Percentiles rank a stretch among this genome's conserved stretches.
phyloP scores from a whole-genome alignment of 2,797 vertebrate genomes.

The Muscicapa comitata region DNA sequence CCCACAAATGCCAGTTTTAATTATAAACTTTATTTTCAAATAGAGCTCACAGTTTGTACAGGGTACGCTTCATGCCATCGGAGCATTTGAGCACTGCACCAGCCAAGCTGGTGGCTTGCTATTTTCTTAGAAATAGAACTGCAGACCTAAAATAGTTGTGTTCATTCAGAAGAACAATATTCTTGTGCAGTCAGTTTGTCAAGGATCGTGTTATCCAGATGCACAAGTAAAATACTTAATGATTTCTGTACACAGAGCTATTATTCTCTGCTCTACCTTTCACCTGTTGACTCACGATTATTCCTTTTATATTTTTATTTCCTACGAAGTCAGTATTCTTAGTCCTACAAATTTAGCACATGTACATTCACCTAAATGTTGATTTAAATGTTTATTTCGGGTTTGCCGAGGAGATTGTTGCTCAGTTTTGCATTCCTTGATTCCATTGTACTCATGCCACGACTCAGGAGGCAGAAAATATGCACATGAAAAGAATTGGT shows the following conservation, averaged over 20 bases:
- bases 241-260: neutral
- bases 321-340: neutral
- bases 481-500: neutral
- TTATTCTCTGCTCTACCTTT: neutral
- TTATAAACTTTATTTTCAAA: constrained; percentile 58
- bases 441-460: neutral
- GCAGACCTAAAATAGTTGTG: neutral
- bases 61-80: neutral
- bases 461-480: neutral
- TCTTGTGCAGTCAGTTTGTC: neutral
- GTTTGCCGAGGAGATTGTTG: neutral
- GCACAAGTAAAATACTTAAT: neutral
- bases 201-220: neutral
- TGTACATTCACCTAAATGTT: neutral
- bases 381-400: neutral
- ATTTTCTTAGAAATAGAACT: neutral
- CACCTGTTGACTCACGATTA: neutral
- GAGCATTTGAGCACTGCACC: neutral
- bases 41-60: constrained; percentile 27
- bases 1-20: constrained; percentile 49
- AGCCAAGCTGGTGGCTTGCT: neutral
- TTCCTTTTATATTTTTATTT: neutral
- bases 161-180: neutral
- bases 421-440: neutral
- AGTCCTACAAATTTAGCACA: neutral